These are phyloP conservation scores for Deilephila porcellus DNA, from an alignment of 2,888 invertebrate species.

Conservation along the genomic window DNA sequence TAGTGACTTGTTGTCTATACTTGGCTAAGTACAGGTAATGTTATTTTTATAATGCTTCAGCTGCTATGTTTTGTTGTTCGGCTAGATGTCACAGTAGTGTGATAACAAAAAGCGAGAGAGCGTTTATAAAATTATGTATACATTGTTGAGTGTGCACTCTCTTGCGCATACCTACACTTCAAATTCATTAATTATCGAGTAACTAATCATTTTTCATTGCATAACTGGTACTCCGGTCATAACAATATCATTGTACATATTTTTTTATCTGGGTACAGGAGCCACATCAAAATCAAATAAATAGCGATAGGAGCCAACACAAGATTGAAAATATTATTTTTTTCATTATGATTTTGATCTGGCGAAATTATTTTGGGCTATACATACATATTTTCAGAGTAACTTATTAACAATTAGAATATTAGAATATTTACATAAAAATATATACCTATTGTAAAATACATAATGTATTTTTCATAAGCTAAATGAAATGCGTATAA, in stretches of 20 bases:
- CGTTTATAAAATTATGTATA: background rate
- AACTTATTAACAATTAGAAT: background rate
- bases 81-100: background rate
- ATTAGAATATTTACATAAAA: background rate
- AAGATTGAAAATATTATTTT: too few relatives aligned
- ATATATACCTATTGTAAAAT: background rate
- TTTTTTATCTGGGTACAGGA: too few relatives aligned
- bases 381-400: background rate
- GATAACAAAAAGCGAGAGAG: background rate
- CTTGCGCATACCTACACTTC: background rate
- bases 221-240: too few relatives aligned
- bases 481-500: background rate
- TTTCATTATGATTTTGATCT: background rate
- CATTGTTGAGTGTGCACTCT: background rate
- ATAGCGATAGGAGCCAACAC: too few relatives aligned
- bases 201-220: too few relatives aligned
- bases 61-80: background rate
- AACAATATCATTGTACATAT: too few relatives aligned
- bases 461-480: background rate
- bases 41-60: background rate
- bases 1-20: slow-evolving; percentile 8
- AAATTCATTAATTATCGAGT: too few relatives aligned
- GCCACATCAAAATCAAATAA: too few relatives aligned
- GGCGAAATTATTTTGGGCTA: background rate
- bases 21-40: background rate